A percentile compares a stretch with the other conserved stretches of the same genome.
Evolutionary conservation across 2,888 invertebrate genomes (phyloP).

Genomic region (Oscheius onirici): DNA sequence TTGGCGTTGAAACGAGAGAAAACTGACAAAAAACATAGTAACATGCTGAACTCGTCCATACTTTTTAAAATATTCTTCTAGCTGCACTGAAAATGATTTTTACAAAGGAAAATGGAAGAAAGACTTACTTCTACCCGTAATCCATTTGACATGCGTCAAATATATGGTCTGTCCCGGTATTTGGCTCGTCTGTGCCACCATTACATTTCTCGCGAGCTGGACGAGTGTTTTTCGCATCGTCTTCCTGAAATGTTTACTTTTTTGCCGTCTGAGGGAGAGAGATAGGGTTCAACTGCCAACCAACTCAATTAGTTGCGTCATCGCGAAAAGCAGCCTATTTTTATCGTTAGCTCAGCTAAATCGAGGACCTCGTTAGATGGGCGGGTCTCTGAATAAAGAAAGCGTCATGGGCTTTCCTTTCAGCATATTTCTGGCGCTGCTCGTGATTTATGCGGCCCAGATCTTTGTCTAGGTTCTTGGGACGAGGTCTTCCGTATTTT

Average conservation of each 20-base stretch:
- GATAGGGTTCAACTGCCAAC: too few species aligned
- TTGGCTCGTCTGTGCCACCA: not conserved
- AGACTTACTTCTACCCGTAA: conserved; percentile 62
- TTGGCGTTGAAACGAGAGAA: not conserved
- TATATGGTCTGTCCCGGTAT: conserved; percentile 60
- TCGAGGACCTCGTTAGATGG: too few species aligned
- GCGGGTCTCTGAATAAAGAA: too few species aligned
- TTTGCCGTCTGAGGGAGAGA: too few species aligned
- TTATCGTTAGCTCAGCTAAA: too few species aligned
- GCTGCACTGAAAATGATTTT: conserved; percentile 49
- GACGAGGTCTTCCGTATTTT: too few species aligned
- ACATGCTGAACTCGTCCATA: conserved; percentile 65
- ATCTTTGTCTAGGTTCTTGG: too few species aligned
- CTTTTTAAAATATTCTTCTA: conserved; percentile 66
- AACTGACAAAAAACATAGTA: conserved; percentile 66
- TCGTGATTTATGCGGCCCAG: too few species aligned
- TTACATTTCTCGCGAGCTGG: not conserved
- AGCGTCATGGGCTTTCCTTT: too few species aligned
- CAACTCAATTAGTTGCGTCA: too few species aligned
- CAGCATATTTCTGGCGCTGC: too few species aligned
- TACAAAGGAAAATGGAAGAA: not conserved
- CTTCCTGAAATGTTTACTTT: not conserved
- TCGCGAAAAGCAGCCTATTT: too few species aligned
- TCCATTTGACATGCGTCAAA: conserved; percentile 69
- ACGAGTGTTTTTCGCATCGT: not conserved